These are phyloP conservation scores for Mythimna lalbum DNA, from an alignment of 2,888 invertebrate species.

Conservation along the genomic window DNA sequence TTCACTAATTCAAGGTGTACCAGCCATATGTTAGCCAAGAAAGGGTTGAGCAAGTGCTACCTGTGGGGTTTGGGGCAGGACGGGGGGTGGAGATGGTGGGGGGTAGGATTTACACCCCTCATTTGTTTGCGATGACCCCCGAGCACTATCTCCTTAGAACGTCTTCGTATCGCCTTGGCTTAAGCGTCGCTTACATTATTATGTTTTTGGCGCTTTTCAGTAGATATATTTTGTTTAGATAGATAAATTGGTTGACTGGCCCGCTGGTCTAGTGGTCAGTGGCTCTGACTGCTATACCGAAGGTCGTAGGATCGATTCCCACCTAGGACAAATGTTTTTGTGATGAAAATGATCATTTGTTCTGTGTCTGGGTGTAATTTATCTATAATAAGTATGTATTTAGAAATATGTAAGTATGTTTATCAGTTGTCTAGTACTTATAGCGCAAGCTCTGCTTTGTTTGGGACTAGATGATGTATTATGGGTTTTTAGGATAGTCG, in stretches of 20 bases:
- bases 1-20: conserved; percentile 59
- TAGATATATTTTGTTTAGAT: conserved; percentile 51
- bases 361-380: too few species aligned
- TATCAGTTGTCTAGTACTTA: too few species aligned
- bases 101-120: conserved; percentile 92
- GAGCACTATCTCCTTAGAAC: conserved; percentile 82
- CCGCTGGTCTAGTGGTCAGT: too few species aligned
- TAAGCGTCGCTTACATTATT: conserved; percentile 76
- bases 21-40: conserved; percentile 88
- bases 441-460: too few species aligned
- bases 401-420: too few species aligned
- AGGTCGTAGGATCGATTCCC: too few species aligned
- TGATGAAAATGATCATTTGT: too few species aligned
- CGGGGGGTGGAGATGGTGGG: conserved; percentile 66
- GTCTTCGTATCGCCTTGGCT: conserved; percentile 83
- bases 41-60: conserved; percentile 88
- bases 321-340: too few species aligned
- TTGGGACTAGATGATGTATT: too few species aligned
- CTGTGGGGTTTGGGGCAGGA: conserved; percentile 71
- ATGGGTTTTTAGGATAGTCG: conserved; percentile 25
- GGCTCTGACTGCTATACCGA: too few species aligned
- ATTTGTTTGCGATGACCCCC: conserved; percentile 93
- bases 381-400: too few species aligned
- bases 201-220: conserved; percentile 65
- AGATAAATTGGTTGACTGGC: conserved; percentile 15